Evolutionary conservation across 2,888 invertebrate genomes (phyloP).

Genomic region (Brachyopa scutellaris): DNA sequence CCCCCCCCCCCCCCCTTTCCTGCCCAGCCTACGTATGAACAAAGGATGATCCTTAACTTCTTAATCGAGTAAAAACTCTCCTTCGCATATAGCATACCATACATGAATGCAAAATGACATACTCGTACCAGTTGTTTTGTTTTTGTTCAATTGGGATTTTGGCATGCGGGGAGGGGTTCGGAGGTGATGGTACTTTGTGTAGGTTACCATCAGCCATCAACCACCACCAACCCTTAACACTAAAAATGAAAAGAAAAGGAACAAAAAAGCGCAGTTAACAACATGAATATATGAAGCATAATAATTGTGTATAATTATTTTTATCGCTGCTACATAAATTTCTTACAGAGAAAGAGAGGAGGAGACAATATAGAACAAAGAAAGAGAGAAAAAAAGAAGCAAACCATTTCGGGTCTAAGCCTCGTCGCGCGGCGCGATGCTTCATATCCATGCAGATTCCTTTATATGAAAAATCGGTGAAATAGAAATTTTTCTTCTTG

Average conservation of each 20-base stretch:
- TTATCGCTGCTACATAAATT: slow-evolving; percentile 64
- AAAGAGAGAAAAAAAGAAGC: slow-evolving; percentile 15
- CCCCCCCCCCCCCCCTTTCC: background rate
- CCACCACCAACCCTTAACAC: slow-evolving; percentile 17
- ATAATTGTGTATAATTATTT: slow-evolving; percentile 67
- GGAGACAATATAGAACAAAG: background rate
- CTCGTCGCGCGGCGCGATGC: background rate
- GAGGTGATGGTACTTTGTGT: slow-evolving; percentile 11
- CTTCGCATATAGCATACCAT: slow-evolving; percentile 30
- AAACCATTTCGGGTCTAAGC: slow-evolving; percentile 20
- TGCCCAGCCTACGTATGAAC: slow-evolving; percentile 38
- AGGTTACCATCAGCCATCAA: too few relatives aligned
- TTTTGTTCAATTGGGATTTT: slow-evolving; percentile 46
- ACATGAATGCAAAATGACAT: slow-evolving; percentile 49
- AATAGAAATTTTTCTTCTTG: slow-evolving; percentile 53
- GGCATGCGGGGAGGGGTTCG: background rate
- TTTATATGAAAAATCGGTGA: slow-evolving; percentile 46
- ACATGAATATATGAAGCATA: slow-evolving; percentile 68
- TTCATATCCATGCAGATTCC: slow-evolving; percentile 14
- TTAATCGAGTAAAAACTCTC: slow-evolving; percentile 60
- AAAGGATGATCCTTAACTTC: slow-evolving; percentile 55
- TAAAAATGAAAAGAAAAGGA: slow-evolving; percentile 38
- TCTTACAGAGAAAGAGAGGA: slow-evolving; percentile 20
- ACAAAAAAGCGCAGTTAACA: slow-evolving; percentile 63
- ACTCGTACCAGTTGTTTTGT: slow-evolving; percentile 40